Evolutionary conservation across 2,113 vertebrate species (phyloP).

Genomic region (Callithrix jacchus): DNA sequence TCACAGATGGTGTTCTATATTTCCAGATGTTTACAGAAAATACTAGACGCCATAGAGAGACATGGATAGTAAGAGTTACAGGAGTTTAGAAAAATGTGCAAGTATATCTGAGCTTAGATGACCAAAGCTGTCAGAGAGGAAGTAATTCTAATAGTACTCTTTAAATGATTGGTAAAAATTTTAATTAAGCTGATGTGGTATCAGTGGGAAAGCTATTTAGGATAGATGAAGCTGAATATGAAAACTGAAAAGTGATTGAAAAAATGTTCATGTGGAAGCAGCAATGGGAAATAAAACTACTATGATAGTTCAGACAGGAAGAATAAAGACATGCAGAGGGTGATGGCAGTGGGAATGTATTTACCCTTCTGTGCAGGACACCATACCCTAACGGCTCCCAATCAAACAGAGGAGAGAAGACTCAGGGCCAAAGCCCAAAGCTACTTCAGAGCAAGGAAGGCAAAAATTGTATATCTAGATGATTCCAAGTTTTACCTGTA

Average conservation of each 20-base stretch:
- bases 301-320: too few species aligned
- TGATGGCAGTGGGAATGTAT: neutral
- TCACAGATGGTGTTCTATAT: neutral
- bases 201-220: neutral
- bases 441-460: neutral
- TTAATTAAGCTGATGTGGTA: neutral
- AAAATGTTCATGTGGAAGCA: neutral
- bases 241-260: neutral
- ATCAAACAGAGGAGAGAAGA: neutral
- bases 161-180: neutral
- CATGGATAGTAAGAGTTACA: neutral
- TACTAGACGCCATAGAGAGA: neutral
- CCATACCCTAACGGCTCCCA: neutral
- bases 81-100: neutral
- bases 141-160: neutral
- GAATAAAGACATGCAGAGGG: neutral
- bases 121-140: neutral
- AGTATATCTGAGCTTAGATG: neutral
- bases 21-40: constrained; percentile 15
- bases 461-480: neutral
- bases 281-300: neutral
- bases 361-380: neutral
- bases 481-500: neutral
- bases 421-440: neutral
- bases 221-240: neutral